A percentile compares a stretch with the other conserved stretches of the same genome.
Conservation (phyloP, 2,888 invertebrate genomes). For the Nemotelus nigrinus region DNA sequence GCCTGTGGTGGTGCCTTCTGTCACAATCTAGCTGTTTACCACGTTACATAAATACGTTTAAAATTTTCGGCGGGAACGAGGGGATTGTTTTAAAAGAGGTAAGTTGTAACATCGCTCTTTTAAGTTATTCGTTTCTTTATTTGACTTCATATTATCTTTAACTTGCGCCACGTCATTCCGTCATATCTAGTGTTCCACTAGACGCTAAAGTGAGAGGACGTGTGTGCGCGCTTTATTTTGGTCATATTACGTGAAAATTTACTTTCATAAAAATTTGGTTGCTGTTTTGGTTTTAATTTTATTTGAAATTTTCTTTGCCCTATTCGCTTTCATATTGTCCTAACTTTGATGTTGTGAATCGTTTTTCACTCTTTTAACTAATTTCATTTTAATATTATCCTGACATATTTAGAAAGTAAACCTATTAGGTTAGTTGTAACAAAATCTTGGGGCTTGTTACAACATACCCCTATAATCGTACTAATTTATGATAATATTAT, state of each 20-base stretch:
- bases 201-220: background rate
- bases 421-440: background rate
- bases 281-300: background rate
- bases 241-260: background rate
- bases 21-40: no score
- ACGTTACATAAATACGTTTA: no score
- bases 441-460: background rate
- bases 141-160: background rate
- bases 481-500: background rate
- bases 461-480: background rate
- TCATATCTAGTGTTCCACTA: background rate
- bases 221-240: background rate
- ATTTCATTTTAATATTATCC: background rate
- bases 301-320: no score
- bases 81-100: background rate
- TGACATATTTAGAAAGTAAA: background rate
- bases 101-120: background rate
- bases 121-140: background rate
- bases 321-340: no score
- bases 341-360: no score
- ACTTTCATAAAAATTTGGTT: background rate
- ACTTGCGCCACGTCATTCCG: background rate
- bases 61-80: background rate
- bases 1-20: no score
- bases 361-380: no score